Evolutionary conservation across 2,888 invertebrate species (phyloP), one percentile per base, ranked within the genome.

Genomic region (Nomada flava): DNA sequence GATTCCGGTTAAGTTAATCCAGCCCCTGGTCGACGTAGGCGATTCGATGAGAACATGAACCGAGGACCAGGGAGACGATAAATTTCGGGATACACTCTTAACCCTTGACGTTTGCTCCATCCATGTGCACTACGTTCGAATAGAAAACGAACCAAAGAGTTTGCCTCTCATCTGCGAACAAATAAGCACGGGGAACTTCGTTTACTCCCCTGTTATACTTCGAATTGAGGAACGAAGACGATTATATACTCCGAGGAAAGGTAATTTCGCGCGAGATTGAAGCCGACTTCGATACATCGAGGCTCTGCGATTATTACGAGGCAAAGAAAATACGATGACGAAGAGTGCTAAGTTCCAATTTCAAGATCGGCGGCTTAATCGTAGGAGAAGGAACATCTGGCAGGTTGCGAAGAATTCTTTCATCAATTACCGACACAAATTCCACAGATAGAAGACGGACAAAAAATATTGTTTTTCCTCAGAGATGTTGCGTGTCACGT

Each of bases 141-240:
- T 62, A 18, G 70, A 74, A 72, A 42, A 76, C 63, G 73, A 42
- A 52, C 18, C 50, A 20, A 50, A n/a, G 42, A 53, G 52, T 63
- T 74, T 57, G 36, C n/a, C 59, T 64, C 73, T 84, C 79, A 84
- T 68, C 84, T 86, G 64, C 23, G 50, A 53, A 69, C 63, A 71
- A 85, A 50, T 50, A 67, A 29, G 52, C 52, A 44, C 36, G 20
- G 50, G 42, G 52, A 50, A 5, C 10, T 26, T 57, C 44, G 42
- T 75, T 79, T 23, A 70, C 13, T 47, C 10, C 0, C 15, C 9
- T 20, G 55, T 73, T 73, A 44, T 29, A 26, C 13, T 3, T 20
- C 10, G 10, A 47, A 47, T 60, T 50, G 1, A 10, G n/a, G 23
- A 20, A 36, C 42, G 36, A 23, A 53, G 18, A 9, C 15, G 26